Evolutionary conservation across 2,797 vertebrate species (phyloP), one percentile per base, ranked within the genome.

Genomic region (Pipistrellus pipistrellus): DNA sequence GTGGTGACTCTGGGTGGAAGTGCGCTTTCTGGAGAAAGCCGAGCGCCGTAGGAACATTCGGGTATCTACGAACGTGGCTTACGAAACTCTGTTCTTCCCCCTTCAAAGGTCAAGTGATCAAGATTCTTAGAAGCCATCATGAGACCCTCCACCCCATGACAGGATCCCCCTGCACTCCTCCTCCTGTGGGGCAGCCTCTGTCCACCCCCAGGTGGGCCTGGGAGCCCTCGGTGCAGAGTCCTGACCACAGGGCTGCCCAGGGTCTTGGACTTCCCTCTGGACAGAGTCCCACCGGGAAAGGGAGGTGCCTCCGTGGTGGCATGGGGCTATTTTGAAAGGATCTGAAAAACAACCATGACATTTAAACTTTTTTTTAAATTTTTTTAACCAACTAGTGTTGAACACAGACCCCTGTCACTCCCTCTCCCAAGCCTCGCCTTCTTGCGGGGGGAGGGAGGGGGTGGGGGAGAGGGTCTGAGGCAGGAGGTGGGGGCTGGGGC

Each of bases 81-180:
- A 46, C 20, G 73, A 59, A 85, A 84, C 53, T 82, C 46, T 14
- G 27, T 51, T 90, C 55, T 88, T 90, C 73, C 48, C 38, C 44
- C 30, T 82, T 44, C 57, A 91, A 96, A 90, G 69, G 78, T 55
- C 86, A 94, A 90, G 64, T 46, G 68, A 73, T 48, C 30, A 17
- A 71, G 76, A 72, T 72, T 64, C 78, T 82, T 59, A 30, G 86
- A 82, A 13, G 44, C 85, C 41, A 44, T 76, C 32, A 30, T 0
- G 30, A 7, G 27, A 13, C 53, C 23, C 44, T 84, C 57, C 32
- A 81, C 51, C 62, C 46, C 18, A 10, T 1, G 11, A 25, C 3
- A 68, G 44, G 72, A 38, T 7, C 72, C 18, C 15, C 6, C 38
- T 41, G 0, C 25, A 9, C 30, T 27, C 30, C 80, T 53, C 38